Evolutionary conservation across 1,140 invertebrate genomes (phyloP).

Genomic region (Scaptomyza graminum): DNA sequence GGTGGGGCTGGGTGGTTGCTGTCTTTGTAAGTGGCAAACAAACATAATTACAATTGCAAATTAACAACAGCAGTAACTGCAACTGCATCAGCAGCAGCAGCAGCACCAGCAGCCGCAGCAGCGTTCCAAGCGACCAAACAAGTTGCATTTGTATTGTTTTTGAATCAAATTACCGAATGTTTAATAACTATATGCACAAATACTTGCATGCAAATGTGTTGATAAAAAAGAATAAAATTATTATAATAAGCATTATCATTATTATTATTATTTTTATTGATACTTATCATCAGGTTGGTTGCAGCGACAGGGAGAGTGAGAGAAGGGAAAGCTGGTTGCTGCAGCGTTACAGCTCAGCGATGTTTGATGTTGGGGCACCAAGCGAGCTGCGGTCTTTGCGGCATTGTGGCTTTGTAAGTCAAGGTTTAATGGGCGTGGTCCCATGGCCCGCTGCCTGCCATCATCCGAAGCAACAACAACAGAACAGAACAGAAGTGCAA

Average conservation of each 20-base stretch:
- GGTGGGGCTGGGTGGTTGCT: neutral
- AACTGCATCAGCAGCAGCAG: neutral
- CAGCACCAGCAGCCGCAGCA: neutral
- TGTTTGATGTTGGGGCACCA: neutral
- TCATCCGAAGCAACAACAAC: constrained; percentile 9
- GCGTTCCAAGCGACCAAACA: constrained; percentile 24
- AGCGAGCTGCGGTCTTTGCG: constrained; percentile 56
- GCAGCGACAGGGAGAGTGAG: neutral
- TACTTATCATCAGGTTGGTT: constrained; percentile 3
- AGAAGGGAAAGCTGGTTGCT: neutral
- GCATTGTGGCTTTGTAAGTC: constrained; percentile 65
- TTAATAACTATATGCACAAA: constrained; percentile 19
- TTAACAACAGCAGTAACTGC: constrained; percentile 30
- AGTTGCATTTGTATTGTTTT: constrained; percentile 13
- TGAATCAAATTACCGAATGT: constrained; percentile 40
- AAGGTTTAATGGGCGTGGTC: constrained; percentile 53
- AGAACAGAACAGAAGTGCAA: constrained; percentile 46
- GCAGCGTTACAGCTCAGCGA: constrained; percentile 45
- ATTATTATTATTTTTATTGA: constrained; percentile 36
- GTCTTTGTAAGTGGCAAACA: constrained; percentile 27
- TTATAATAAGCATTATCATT: constrained; percentile 24
- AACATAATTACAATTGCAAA: constrained; percentile 49
- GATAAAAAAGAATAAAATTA: neutral
- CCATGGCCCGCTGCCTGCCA: constrained; percentile 3
- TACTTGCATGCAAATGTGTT: neutral